Conservation (phyloP, 2,888 invertebrate genomes). For the Oligia fasciuncula region DNA sequence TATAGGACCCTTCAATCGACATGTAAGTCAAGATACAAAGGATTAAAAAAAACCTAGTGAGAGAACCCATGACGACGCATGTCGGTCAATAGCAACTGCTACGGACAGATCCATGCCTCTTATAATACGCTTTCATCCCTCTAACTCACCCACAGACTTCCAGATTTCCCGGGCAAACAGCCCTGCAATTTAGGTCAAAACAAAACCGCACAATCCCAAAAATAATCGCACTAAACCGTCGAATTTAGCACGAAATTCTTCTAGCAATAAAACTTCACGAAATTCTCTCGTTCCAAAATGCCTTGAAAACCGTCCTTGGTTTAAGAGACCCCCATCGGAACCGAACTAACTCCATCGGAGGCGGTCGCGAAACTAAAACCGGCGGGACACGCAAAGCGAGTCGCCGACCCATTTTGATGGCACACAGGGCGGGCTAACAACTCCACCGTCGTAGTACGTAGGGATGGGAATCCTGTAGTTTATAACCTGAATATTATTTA, state of each 20-base stretch:
- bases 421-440: slow-evolving; percentile 36
- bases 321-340: slow-evolving; percentile 34
- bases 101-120: background rate
- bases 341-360: slow-evolving; percentile 54
- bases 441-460: slow-evolving; percentile 34
- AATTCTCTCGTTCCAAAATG: slow-evolving; percentile 17
- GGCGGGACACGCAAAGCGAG: slow-evolving; percentile 59
- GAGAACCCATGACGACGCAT: too few species aligned
- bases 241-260: slow-evolving; percentile 46
- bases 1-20: background rate
- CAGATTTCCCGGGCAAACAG: background rate
- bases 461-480: slow-evolving; percentile 30
- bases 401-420: slow-evolving; percentile 61
- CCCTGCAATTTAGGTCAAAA: slow-evolving; percentile 2
- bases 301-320: slow-evolving; percentile 61
- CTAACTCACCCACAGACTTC: slow-evolving; percentile 41
- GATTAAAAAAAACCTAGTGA: background rate
- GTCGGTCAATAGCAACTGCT: too few species aligned
- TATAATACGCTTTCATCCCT: background rate
- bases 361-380: slow-evolving; percentile 63
- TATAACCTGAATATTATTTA: background rate
- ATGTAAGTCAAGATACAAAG: background rate
- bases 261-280: slow-evolving; percentile 18
- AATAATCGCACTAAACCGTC: slow-evolving; percentile 47
- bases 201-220: slow-evolving; percentile 18